Percentiles rank a stretch among this genome's conserved stretches.
These are phyloP conservation scores for Melieria crassipennis DNA, from an alignment of 2,888 invertebrate species.

Conservation along the genomic window DNA sequence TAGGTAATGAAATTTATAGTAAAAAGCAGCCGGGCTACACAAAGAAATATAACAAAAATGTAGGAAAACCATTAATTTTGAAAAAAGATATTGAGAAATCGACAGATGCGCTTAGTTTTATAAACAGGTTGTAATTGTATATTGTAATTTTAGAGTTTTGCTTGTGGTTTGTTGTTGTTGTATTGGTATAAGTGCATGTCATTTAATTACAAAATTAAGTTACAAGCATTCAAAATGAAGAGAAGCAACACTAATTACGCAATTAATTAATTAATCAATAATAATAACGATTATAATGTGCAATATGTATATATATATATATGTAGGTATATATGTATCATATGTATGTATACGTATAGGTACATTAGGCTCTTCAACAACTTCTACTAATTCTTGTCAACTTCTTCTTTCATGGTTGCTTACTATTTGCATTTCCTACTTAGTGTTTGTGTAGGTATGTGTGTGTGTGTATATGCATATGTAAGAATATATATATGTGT, in stretches of 20 bases:
- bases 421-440: too few species aligned
- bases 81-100: not conserved
- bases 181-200: not conserved
- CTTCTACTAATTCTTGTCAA: too few species aligned
- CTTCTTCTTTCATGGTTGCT: too few species aligned
- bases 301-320: too few species aligned
- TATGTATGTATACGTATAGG: constrained; percentile 12
- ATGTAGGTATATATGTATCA: too few species aligned
- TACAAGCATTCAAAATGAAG: not conserved
- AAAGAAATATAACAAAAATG: not conserved
- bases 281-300: constrained; percentile 10
- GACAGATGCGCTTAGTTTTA: too few species aligned
- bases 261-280: constrained; percentile 12
- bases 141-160: not conserved
- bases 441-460: too few species aligned
- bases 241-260: too few species aligned
- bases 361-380: constrained; percentile 14
- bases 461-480: too few species aligned
- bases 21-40: not conserved
- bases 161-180: constrained; percentile 4
- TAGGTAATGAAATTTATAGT: constrained; percentile 6
- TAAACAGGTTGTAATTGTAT: too few species aligned
- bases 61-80: not conserved
- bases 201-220: not conserved
- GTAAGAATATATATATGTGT: too few species aligned